Evolutionary conservation across 1,140 invertebrate genomes (phyloP).

Genomic region (Penaeus chinensis): DNA sequence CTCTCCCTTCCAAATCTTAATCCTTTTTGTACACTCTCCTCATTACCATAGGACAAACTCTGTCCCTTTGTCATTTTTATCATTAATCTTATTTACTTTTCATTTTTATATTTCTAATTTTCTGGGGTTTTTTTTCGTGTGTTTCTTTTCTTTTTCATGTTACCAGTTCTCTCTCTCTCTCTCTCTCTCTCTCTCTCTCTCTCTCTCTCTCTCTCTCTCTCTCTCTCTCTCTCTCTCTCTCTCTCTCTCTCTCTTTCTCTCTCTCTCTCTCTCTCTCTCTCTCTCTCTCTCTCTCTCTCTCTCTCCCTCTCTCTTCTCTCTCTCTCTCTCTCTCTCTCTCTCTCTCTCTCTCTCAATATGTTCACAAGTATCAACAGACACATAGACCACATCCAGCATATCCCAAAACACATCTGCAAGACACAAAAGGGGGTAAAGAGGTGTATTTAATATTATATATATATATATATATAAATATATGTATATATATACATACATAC

Average conservation of each 20-base stretch:
- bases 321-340: neutral
- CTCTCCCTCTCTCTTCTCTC: neutral
- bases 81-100: no score
- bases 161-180: neutral
- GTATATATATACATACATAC: no score
- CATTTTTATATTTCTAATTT: neutral
- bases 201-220: neutral
- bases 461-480: no score
- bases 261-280: neutral
- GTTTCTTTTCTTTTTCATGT: neutral
- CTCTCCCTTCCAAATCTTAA: neutral
- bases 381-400: no score
- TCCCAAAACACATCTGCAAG: no score
- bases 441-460: no score
- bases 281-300: neutral
- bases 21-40: no score
- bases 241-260: neutral
- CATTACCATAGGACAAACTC: no score
- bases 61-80: no score
- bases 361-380: no score
- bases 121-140: neutral
- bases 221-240: slow-evolving; percentile 14
- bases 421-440: neutral
- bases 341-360: slow-evolving; percentile 13
- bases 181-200: neutral